Conservation (phyloP, 2,888 invertebrate species). For the Podotricha telesiphe region DNA sequence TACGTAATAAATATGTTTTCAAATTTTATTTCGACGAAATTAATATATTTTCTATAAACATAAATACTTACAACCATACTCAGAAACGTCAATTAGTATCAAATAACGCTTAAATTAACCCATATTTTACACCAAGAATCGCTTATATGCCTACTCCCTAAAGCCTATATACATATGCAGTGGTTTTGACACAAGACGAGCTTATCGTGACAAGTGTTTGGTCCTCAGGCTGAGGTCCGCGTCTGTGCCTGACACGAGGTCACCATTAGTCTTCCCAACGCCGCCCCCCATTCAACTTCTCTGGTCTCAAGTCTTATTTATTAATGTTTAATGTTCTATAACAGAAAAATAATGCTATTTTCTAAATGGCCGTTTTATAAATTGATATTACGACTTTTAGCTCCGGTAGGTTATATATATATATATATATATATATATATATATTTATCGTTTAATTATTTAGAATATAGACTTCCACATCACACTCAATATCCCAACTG, state of each 20-base stretch:
- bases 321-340: slow-evolving; percentile 23
- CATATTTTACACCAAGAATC: background rate
- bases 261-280: slow-evolving; percentile 25
- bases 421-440: too few species aligned
- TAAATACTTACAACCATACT: too few species aligned
- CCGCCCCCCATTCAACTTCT: slow-evolving; percentile 25
- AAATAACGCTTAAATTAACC: background rate
- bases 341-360: background rate
- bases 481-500: too few species aligned
- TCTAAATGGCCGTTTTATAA: too few species aligned
- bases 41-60: too few species aligned
- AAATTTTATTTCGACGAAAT: too few species aligned
- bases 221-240: slow-evolving; percentile 1
- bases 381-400: too few species aligned
- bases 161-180: slow-evolving; percentile 11
- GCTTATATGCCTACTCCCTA: background rate
- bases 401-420: too few species aligned
- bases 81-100: too few species aligned
- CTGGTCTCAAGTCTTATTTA: slow-evolving; percentile 14
- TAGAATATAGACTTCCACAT: too few species aligned
- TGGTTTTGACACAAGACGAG: slow-evolving; percentile 22
- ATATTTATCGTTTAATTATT: too few species aligned
- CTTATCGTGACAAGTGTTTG: slow-evolving; percentile 20
- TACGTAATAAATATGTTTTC: too few species aligned
- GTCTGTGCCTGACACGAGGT: slow-evolving; percentile 27